These are phyloP conservation scores for Podarcis siculus DNA, from an alignment of 2,797 vertebrate species.

Conservation along the genomic window DNA sequence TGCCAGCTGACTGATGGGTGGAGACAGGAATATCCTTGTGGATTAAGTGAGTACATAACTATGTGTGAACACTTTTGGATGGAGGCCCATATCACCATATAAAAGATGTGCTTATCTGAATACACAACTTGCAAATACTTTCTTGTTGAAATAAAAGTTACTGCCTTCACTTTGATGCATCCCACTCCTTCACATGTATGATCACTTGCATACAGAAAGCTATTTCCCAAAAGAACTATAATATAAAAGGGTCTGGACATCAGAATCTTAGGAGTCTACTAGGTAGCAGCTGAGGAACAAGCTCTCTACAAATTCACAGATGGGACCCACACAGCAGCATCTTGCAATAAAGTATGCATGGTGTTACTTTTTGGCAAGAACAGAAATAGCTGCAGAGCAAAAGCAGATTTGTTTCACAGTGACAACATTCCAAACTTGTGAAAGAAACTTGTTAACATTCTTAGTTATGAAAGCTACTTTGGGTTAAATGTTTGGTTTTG, in stretches of 20 bases:
- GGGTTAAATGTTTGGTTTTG: slow-evolving; percentile 4
- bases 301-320: slow-evolving; percentile 4
- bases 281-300: background rate
- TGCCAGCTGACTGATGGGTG: background rate
- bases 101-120: background rate
- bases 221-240: background rate
- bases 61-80: background rate
- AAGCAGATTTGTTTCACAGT: background rate
- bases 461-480: background rate
- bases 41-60: background rate
- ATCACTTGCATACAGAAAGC: background rate
- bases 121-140: background rate
- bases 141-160: background rate
- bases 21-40: background rate
- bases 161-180: background rate
- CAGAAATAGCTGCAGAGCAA: background rate
- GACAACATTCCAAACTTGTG: background rate
- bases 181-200: background rate
- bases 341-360: slow-evolving; percentile 11
- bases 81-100: background rate
- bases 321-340: background rate
- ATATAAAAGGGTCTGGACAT: background rate
- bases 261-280: background rate
- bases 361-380: background rate
- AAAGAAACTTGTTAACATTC: background rate